Conservation (phyloP, 2,113 vertebrate species). For the Trematocara variabile region DNA sequence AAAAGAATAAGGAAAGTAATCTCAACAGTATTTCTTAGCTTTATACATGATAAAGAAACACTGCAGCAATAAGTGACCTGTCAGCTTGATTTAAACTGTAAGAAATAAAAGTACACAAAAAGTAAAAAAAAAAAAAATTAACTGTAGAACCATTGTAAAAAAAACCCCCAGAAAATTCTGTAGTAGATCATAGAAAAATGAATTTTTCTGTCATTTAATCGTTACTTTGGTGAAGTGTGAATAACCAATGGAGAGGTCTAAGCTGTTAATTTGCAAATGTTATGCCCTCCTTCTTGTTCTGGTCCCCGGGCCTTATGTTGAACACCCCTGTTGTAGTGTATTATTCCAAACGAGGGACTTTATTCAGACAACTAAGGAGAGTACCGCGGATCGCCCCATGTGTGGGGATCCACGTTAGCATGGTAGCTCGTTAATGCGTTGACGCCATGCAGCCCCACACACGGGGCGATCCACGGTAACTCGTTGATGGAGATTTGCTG, state of each 20-base stretch:
- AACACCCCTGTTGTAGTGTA: background rate
- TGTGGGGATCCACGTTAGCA: background rate
- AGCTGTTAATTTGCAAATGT: background rate
- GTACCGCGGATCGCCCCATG: fast-evolving
- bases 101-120: background rate
- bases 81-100: background rate
- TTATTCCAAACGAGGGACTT: background rate
- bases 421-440: background rate
- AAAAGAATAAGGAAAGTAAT: background rate
- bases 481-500: background rate
- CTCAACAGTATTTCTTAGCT: background rate
- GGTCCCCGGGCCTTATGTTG: background rate
- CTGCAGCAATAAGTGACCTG: background rate
- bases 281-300: fast-evolving
- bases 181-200: background rate
- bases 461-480: background rate
- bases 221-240: background rate
- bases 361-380: background rate
- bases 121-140: background rate
- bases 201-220: background rate
- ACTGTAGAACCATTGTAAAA: background rate
- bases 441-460: background rate
- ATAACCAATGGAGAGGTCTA: background rate
- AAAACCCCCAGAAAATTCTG: fast-evolving
- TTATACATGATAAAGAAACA: background rate